Evolutionary conservation across 1,140 invertebrate species (phyloP).

Genomic region (Cotesia glomerata): DNA sequence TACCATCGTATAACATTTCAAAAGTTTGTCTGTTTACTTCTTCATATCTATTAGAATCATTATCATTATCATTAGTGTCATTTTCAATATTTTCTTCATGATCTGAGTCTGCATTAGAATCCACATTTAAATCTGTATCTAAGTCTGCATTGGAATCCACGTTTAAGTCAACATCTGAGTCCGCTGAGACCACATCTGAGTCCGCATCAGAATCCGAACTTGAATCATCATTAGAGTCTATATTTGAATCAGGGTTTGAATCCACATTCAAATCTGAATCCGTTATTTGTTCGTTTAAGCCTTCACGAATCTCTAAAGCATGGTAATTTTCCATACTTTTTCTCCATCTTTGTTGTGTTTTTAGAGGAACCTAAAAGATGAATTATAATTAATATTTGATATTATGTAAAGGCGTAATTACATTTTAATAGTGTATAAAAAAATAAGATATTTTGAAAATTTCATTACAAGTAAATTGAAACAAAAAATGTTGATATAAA

Average conservation of each 20-base stretch:
- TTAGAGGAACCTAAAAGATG: background rate
- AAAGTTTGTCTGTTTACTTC: background rate
- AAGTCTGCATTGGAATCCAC: background rate
- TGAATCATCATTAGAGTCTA: background rate
- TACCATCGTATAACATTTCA: background rate
- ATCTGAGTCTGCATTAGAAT: background rate
- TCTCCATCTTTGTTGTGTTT: background rate
- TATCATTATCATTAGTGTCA: background rate
- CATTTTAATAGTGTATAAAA: too few species aligned
- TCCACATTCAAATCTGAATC: background rate
- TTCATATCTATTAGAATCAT: background rate
- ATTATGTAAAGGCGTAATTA: too few species aligned
- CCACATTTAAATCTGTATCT: background rate
- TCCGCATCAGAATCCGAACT: background rate
- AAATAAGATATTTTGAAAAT: too few species aligned
- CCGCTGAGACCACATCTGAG: background rate
- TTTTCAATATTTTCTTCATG: background rate
- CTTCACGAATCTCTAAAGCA: background rate
- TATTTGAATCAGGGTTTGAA: background rate
- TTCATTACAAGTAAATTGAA: too few species aligned
- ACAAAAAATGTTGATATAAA: too few species aligned
- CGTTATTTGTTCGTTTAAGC: background rate
- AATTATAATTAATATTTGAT: too few species aligned
- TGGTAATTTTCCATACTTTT: background rate
- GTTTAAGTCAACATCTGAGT: background rate